Evolutionary conservation across 2,888 invertebrate genomes (phyloP).

Genomic region (Omphaloscelis lunosa): DNA sequence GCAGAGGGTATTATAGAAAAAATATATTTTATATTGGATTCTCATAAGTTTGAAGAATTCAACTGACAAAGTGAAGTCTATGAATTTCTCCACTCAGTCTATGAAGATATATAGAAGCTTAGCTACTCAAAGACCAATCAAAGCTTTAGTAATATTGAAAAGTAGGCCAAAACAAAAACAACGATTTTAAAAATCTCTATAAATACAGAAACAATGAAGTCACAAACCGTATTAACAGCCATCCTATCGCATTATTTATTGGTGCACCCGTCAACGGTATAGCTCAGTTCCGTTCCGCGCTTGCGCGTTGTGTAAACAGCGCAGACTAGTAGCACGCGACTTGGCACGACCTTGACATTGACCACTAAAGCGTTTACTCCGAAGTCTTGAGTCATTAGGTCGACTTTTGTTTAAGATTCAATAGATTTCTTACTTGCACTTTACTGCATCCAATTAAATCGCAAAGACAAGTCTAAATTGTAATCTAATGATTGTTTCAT

Average conservation of each 20-base stretch:
- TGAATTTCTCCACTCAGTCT: neutral
- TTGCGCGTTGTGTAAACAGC: slow-evolving; percentile 52
- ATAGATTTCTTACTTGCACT: neutral
- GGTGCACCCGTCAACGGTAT: slow-evolving; percentile 46
- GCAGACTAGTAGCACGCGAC: slow-evolving; percentile 50
- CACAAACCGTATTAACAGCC: slow-evolving; percentile 32
- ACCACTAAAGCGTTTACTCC: slow-evolving; percentile 42
- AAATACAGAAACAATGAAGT: slow-evolving; percentile 28
- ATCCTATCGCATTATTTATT: slow-evolving; percentile 52
- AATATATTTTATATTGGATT: neutral
- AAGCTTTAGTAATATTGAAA: neutral
- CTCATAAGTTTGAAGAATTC: neutral
- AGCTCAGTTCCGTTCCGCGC: slow-evolving; percentile 54
- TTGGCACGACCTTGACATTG: slow-evolving; percentile 67
- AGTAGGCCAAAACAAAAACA: slow-evolving; percentile 3
- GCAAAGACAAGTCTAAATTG: too few relatives aligned
- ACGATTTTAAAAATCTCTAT: slow-evolving; percentile 7
- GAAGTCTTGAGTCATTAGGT: slow-evolving; percentile 38
- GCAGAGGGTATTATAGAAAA: neutral
- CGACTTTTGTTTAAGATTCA: slow-evolving; percentile 28
- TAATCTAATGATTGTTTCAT: too few relatives aligned
- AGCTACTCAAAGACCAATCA: neutral
- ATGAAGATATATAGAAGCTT: neutral
- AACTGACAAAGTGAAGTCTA: neutral
- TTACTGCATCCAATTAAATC: too few relatives aligned